Base-by-base conservation (phyloP, 1,140 invertebrate species). In the Chrysomallon squamiferum region DNA sequence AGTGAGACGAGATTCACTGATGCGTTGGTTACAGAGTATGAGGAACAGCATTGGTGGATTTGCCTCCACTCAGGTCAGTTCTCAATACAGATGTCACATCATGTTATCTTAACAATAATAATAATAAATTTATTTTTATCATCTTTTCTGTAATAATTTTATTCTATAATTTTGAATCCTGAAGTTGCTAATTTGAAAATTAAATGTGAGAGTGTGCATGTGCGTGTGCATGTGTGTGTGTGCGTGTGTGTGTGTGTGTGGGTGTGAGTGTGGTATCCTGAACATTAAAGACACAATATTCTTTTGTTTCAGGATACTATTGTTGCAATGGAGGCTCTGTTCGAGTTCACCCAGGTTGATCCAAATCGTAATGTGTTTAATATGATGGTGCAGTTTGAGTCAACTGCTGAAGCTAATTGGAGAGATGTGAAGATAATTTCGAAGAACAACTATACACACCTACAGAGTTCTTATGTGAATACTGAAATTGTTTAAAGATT, bases 21-120 rank as follows among this genome's bases (percentile, higher is more conserved):
- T 97, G 27, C 91, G 92, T 76, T 98, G 96, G 96, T 85, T 98
- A 6, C 96, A 96, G 82, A 89, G 92, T 0, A 95, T 97, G 80
- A 88, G 96, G 56, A 87, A 97, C 0, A 91, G 91, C n/a, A 93
- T 97, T 76, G 93, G 93, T 41, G 96, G 95, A 0, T 97, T 95
- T 94, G 93, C 94, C 0, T 96, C 95, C 0, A 96, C 95, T 4
- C 94, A 96, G 86, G 91, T 79, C 15, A 38, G 35, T 38, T 38
- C 35, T 38, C 35, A 38, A 7, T 38, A n/a, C n/a, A n/a, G n/a
- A n/a, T n/a, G n/a, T n/a, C n/a, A n/a, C n/a, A n/a, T n/a, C n/a
- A n/a, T n/a, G n/a, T n/a, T n/a, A n/a, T n/a, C n/a, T n/a, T n/a
- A n/a, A n/a, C n/a, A n/a, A n/a, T n/a, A n/a, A n/a, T n/a, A n/a